Base-by-base conservation (phyloP, 2,888 invertebrate species). In the Odontocerum albicorne region DNA sequence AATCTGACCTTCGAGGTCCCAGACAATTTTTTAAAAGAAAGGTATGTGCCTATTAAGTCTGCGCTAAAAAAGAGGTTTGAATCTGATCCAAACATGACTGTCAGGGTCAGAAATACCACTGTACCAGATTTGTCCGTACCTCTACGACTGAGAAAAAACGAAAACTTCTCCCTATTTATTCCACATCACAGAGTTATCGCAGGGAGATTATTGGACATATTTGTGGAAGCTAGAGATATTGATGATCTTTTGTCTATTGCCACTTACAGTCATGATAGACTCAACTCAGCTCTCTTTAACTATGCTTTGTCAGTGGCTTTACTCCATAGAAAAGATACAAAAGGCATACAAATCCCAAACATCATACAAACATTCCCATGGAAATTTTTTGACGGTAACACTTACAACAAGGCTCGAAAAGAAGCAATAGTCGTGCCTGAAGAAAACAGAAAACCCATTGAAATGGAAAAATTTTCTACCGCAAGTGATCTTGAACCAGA, bases 351-450 rank as follows among this genome's bases (percentile, higher is more conserved):
- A 43, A 70, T 90, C 43, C 92, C 92, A 0, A 83, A 88, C 0
- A 82, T 92, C 60, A 82, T 84, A 35, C 87, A 91, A 69, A 76
- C 85, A 1, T 91, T 93, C 68, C 94, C 93, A 0, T 86, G 87
- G 66, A 90, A 90, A 70, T 93, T 88, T 70, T 73, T 92, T 64
- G 90, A 90, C 64, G 83, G 88, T 4, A 82, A 84, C 21, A 80
- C 87, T 2, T 86, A 92, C 66, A 72, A 81, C 1, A 75, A 80
- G 44, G 89, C 88, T 0, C 77, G 87, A n/a, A 87, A 89, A 67
- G 85, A 86, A 67, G 80, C 84, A 45, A 81, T 79, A 20, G 75
- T 87, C 1, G 82, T 84, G 1, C 75, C 79, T 0, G 65, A 75
- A 2, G 85, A 85, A 8, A 73, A 78, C 0, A 82, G 89, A 64